Conservation (phyloP, 2,888 invertebrate species). For the Epinotia brunnichana region DNA sequence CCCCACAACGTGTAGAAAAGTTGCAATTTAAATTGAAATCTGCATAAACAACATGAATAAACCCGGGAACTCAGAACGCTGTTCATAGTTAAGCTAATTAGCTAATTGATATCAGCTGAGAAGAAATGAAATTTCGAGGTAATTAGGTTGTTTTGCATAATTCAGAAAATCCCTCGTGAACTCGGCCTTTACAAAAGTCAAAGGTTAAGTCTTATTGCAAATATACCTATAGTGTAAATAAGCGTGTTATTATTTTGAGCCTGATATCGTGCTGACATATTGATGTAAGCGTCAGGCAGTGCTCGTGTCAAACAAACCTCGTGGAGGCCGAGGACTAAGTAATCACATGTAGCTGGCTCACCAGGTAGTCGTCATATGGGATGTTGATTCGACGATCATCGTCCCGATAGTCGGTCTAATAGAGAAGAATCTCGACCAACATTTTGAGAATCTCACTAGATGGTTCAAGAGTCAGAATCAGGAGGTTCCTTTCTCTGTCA, state of each 20-base stretch:
- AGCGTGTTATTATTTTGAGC: neutral
- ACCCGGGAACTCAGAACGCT: constrained; percentile 1
- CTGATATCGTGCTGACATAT: too few species aligned
- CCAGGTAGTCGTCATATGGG: too few species aligned
- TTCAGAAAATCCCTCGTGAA: constrained; percentile 11
- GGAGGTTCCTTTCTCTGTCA: too few species aligned
- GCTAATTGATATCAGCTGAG: neutral
- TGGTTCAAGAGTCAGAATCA: too few species aligned
- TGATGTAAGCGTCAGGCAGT: too few species aligned
- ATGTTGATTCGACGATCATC: too few species aligned
- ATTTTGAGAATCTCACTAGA: too few species aligned
- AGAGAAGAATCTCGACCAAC: too few species aligned
- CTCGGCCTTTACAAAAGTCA: neutral
- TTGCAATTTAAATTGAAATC: neutral
- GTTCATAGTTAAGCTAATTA: constrained; percentile 5
- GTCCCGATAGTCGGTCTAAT: too few species aligned
- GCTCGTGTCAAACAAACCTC: too few species aligned
- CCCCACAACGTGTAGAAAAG: neutral
- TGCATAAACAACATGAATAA: constrained; percentile 10
- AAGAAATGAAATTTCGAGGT: constrained; percentile 7
- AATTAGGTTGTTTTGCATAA: constrained; percentile 20
- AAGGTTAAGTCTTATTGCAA: neutral
- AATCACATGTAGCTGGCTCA: too few species aligned
- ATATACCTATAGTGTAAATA: neutral
- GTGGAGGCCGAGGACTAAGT: too few species aligned